Evolutionary conservation across 2,888 invertebrate genomes (phyloP).

Genomic region (Spicauda simplicius): DNA sequence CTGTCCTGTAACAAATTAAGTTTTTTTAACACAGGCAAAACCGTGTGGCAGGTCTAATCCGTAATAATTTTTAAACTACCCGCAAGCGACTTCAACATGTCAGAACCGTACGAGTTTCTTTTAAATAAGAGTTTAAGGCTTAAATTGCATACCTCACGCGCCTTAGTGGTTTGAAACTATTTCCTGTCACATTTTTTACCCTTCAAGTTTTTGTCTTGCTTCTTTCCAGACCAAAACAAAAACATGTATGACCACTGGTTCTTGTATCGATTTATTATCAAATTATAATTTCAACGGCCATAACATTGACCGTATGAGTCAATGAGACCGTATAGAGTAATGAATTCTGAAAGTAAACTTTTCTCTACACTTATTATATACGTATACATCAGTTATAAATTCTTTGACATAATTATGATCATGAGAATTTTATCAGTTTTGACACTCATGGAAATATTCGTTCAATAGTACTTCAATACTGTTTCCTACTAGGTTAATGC

Average conservation of each 20-base stretch:
- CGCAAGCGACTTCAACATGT: background rate
- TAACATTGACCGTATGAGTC: no score
- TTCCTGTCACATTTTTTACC: background rate
- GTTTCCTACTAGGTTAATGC: no score
- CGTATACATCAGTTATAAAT: no score
- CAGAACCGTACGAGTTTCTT: background rate
- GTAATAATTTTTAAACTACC: slow-evolving; percentile 9
- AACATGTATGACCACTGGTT: background rate
- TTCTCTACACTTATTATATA: no score
- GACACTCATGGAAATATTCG: no score
- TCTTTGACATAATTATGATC: no score
- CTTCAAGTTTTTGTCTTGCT: background rate
- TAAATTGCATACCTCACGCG: background rate
- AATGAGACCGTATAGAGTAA: background rate
- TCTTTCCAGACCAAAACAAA: background rate
- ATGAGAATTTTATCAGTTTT: no score
- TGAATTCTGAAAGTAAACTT: background rate
- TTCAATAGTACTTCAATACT: no score
- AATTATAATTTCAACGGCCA: slow-evolving; percentile 5
- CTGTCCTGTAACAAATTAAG: no score
- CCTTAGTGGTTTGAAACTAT: no score
- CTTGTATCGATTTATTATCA: slow-evolving; percentile 7
- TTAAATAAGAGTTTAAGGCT: background rate
- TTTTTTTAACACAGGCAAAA: no score
- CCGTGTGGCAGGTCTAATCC: background rate